phyloP scores from a whole-genome alignment of 2,888 invertebrate species.

The Aphidius colemani region DNA sequence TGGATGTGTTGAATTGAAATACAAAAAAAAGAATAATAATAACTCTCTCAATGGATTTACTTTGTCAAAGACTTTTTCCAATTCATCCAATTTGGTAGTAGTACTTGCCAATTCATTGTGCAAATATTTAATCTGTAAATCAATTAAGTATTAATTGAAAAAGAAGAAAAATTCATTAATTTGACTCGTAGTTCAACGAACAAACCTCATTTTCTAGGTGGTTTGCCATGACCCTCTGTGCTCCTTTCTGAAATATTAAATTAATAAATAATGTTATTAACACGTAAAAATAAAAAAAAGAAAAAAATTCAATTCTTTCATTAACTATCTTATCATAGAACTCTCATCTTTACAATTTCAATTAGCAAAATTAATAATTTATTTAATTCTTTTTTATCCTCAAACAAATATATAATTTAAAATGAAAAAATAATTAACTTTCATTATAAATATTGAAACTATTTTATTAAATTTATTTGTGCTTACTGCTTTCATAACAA shows the following conservation, averaged over 20 bases:
- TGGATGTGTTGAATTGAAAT: not conserved
- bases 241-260: slow-evolving; percentile 43
- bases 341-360: too few relatives aligned
- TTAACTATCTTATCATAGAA: not conserved
- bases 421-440: not conserved
- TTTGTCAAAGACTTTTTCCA: slow-evolving; percentile 49
- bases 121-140: slow-evolving; percentile 45
- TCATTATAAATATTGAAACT: not conserved
- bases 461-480: not conserved
- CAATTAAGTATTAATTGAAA: slow-evolving; percentile 4
- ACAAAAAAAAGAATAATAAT: not conserved
- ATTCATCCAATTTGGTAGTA: slow-evolving; percentile 43
- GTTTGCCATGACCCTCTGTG: slow-evolving; percentile 44
- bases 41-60: slow-evolving; percentile 38
- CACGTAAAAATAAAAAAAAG: not conserved
- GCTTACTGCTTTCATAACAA: slow-evolving; percentile 51
- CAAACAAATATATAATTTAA: slow-evolving; percentile 2
- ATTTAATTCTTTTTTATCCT: not conserved
- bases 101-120: slow-evolving; percentile 42
- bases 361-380: not conserved
- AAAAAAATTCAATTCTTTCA: slow-evolving; percentile 4
- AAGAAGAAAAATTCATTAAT: not conserved
- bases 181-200: not conserved
- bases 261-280: slow-evolving; percentile 17
- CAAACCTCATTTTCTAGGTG: slow-evolving; percentile 50